Percentiles rank a stretch among this genome's conserved stretches.
phyloP scores from a whole-genome alignment of 2,888 invertebrate genomes.

The Trimorus sp. region DNA sequence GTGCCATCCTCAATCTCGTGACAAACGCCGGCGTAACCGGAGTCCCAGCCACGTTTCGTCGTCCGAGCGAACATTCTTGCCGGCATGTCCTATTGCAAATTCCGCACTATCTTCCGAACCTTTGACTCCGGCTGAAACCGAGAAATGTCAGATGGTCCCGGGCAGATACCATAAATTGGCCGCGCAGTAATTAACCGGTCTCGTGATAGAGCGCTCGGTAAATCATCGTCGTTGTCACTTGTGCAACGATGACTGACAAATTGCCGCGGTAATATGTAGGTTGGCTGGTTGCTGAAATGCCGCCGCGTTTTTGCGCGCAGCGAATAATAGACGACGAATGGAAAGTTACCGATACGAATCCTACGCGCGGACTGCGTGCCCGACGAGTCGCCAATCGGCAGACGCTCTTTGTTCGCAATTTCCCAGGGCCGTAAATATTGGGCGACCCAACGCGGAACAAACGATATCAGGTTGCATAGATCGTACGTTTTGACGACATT shows the following conservation, averaged over 20 bases:
- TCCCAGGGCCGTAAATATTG: too few species aligned
- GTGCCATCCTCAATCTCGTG: too few species aligned
- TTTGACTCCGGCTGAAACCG: neutral
- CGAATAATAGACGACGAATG: slow-evolving; percentile 22
- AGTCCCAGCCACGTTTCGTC: too few species aligned
- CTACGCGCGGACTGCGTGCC: slow-evolving; percentile 23
- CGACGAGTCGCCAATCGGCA: slow-evolving; percentile 4
- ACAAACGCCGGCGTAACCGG: too few species aligned
- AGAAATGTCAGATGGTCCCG: slow-evolving; percentile 31
- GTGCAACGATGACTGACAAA: slow-evolving; percentile 49
- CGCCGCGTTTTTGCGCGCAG: slow-evolving; percentile 6
- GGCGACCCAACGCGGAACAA: too few species aligned
- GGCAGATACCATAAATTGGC: slow-evolving; percentile 28
- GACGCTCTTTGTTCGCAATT: slow-evolving; percentile 31
- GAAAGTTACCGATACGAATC: slow-evolving; percentile 35
- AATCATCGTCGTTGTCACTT: slow-evolving; percentile 54
- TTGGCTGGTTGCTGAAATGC: slow-evolving; percentile 17
- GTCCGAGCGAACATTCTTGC: too few species aligned
- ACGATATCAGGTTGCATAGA: too few species aligned
- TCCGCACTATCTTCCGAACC: neutral
- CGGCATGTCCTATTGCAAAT: too few species aligned
- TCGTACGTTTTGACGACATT: too few species aligned
- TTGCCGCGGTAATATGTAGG: slow-evolving; percentile 31
- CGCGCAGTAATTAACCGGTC: slow-evolving; percentile 38
- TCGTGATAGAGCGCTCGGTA: slow-evolving; percentile 49